A percentile compares a stretch with the other conserved stretches of the same genome.
Conservation (phyloP, 2,113 vertebrate species). For the Hymenochirus boettgeri region DNA sequence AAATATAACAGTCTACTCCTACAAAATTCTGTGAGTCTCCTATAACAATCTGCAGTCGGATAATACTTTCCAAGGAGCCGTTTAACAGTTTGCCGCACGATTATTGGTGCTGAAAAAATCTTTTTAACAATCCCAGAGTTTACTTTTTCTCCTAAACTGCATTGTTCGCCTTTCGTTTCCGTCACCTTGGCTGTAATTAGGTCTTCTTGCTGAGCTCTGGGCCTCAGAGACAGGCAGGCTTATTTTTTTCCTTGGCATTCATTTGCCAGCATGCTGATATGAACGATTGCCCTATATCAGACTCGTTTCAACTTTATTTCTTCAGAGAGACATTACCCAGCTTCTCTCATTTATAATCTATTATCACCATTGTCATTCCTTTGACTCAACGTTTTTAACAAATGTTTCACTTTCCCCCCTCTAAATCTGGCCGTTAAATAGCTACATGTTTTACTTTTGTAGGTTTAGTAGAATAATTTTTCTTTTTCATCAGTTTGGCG, state of each 20-base stretch:
- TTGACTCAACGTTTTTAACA: slow-evolving; percentile 9
- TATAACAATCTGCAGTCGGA: too few relatives aligned
- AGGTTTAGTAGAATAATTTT: too few relatives aligned
- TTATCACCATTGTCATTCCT: slow-evolving; percentile 27
- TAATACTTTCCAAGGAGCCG: too few relatives aligned
- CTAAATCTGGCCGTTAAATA: slow-evolving; percentile 8
- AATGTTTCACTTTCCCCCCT: slow-evolving; percentile 3
- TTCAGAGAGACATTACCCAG: slow-evolving; percentile 31
- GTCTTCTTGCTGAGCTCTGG: slow-evolving; percentile 27
- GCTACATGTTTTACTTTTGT: neutral
- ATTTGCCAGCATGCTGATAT: slow-evolving; percentile 39
- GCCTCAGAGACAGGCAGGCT: slow-evolving; percentile 32
- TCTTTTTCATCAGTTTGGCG: too few relatives aligned
- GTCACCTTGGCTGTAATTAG: slow-evolving; percentile 40
- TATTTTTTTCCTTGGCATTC: slow-evolving; percentile 35
- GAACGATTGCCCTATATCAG: slow-evolving; percentile 31
- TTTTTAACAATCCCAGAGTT: slow-evolving; percentile 3
- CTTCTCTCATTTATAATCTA: slow-evolving; percentile 33
- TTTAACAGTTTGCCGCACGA: too few relatives aligned
- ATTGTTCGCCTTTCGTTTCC: slow-evolving; percentile 20
- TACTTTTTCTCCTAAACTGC: slow-evolving; percentile 8
- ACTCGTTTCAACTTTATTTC: slow-evolving; percentile 33
- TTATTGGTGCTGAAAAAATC: neutral
- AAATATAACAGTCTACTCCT: too few relatives aligned
- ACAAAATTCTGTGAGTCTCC: too few relatives aligned